A percentile compares a stretch with the other conserved stretches of the same genome.
phyloP scores from a whole-genome alignment of 2,797 vertebrate genomes.

The Poeciliopsis gracilis region DNA sequence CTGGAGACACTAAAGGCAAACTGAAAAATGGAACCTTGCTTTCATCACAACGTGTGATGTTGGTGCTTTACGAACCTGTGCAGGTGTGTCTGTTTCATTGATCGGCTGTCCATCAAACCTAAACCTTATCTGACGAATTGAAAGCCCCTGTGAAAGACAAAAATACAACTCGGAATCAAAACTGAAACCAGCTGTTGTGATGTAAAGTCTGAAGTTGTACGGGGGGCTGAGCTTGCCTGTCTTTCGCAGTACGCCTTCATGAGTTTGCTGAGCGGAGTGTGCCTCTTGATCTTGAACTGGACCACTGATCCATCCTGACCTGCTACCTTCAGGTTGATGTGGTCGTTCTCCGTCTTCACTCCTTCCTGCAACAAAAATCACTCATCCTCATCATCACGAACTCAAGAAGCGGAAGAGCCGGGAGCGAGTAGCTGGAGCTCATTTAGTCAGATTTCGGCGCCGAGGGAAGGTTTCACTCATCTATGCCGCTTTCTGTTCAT shows the following conservation, averaged over 20 bases:
- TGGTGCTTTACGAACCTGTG: slow-evolving; percentile 83
- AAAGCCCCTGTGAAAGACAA: slow-evolving; percentile 82
- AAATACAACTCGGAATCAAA: background rate
- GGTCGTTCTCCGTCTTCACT: slow-evolving; percentile 92
- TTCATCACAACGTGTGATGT: background rate
- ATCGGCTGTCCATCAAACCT: slow-evolving; percentile 93
- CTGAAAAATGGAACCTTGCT: background rate
- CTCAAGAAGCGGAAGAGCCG: background rate
- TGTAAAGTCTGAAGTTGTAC: background rate
- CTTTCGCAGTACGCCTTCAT: slow-evolving; percentile 94
- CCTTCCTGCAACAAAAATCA: slow-evolving; percentile 80
- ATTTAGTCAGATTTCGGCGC: no score
- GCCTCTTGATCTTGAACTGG: slow-evolving; percentile 93
- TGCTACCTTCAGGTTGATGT: slow-evolving; percentile 91
- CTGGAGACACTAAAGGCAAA: background rate
- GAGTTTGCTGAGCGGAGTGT: slow-evolving; percentile 89
- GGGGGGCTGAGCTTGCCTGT: slow-evolving; percentile 77
- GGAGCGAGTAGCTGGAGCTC: background rate
- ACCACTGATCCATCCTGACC: slow-evolving; percentile 91
- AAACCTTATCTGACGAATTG: slow-evolving; percentile 91
- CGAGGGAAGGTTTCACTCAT: background rate
- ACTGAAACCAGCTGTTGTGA: background rate
- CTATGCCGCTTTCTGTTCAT: background rate
- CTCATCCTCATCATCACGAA: background rate
- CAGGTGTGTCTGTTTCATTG: slow-evolving; percentile 91